Percentiles rank a stretch among this genome's conserved stretches.
These are phyloP conservation scores for Trichonephila clavata DNA, from an alignment of 1,140 invertebrate species.

Conservation along the genomic window DNA sequence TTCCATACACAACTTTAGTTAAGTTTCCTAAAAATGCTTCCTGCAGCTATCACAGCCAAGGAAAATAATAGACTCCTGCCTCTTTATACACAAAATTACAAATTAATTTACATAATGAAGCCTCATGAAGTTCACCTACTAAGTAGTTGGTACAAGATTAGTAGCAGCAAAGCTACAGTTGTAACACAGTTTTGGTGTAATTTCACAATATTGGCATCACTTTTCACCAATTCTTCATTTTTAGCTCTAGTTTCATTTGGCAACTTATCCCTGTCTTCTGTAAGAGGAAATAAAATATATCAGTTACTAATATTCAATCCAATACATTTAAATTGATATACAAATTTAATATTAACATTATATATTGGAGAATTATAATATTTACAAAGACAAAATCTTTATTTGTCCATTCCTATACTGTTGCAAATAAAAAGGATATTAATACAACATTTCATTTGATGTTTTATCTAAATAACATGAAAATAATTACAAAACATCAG, in stretches of 20 bases:
- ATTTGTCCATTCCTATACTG: neutral
- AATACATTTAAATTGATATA: too few species aligned
- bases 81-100: slow-evolving; percentile 70
- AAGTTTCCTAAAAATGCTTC: neutral
- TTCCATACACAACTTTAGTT: neutral
- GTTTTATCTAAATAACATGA: neutral
- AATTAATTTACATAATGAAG: slow-evolving; percentile 51
- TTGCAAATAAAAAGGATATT: too few species aligned
- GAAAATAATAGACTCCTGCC: slow-evolving; percentile 48
- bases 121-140: slow-evolving; percentile 60
- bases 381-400: too few species aligned
- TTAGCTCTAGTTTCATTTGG: slow-evolving; percentile 93
- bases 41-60: slow-evolving; percentile 77
- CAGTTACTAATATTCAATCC: too few species aligned
- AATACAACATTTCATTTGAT: too few species aligned
- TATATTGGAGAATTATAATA: too few species aligned
- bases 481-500: neutral
- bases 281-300: slow-evolving; percentile 79
- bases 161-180: slow-evolving; percentile 48
- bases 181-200: slow-evolving; percentile 65
- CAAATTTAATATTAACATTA: too few species aligned
- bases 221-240: slow-evolving; percentile 93
- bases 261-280: slow-evolving; percentile 91
- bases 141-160: slow-evolving; percentile 66
- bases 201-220: slow-evolving; percentile 74